Evolutionary conservation across 92 coral and sea anemone species (phyloP).

Genomic region (Epizoanthus illoricatus): DNA sequence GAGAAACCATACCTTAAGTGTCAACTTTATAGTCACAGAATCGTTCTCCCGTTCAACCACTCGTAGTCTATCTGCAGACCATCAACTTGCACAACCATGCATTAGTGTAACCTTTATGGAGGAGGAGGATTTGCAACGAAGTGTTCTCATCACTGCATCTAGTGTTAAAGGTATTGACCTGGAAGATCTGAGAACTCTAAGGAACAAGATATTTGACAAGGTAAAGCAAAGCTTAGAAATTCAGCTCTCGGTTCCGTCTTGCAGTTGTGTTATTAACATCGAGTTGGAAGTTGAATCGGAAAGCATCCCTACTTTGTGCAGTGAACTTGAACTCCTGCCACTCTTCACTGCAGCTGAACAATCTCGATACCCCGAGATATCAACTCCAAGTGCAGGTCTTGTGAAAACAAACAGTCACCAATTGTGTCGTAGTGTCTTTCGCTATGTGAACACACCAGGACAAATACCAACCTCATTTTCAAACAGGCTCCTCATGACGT

Average conservation of each 20-base stretch:
- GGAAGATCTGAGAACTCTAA: neutral
- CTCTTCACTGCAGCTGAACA: neutral
- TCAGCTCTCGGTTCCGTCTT: neutral
- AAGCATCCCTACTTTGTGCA: conserved; percentile 6
- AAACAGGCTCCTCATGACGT: neutral
- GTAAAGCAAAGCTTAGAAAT: neutral
- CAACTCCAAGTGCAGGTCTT: neutral
- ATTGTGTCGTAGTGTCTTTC: neutral
- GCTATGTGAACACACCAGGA: neutral
- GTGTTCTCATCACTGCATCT: neutral
- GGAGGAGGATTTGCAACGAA: neutral
- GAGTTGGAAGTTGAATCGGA: neutral
- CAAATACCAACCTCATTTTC: neutral
- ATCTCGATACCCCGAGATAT: neutral
- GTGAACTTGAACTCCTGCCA: conserved; percentile 12
- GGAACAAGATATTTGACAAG: neutral
- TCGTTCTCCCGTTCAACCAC: neutral
- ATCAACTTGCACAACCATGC: neutral
- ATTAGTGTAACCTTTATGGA: neutral
- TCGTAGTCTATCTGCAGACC: neutral
- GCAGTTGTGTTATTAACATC: conserved; percentile 1
- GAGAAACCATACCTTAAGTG: neutral
- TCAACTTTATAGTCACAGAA: neutral
- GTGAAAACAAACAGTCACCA: neutral
- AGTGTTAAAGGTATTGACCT: neutral